Base-by-base conservation (phyloP, 2,888 invertebrate genomes). In the Octodonta nipae region DNA sequence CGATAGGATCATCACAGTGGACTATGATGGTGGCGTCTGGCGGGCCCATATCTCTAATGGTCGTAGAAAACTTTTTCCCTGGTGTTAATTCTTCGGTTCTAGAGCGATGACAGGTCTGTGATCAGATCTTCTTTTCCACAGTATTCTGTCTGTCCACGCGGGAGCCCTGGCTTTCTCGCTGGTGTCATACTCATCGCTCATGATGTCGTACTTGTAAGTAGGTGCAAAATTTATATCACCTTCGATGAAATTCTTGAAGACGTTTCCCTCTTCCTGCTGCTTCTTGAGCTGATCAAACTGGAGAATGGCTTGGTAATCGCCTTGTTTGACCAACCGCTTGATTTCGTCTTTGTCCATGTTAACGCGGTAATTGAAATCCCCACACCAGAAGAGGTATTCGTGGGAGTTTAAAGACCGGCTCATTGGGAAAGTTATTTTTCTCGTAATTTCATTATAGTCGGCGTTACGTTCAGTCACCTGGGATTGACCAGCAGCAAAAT, bases 381-480 rank as follows among this genome's bases (percentile, higher is more conserved):
- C 98, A 60, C 95, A 91, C 96, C 96, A 99, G 63, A 98, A 95
- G 1, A 98, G 80, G 59, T 92, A 95, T 64, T 99, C 98, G 56
- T 98, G 96, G 2, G 91, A 86, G 58, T 87, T 85, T 4, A 96
- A 65, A 0, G 85, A 83, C 37, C 91, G 71, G 6, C 89, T 91
- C 85, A 89, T 86, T 1, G 89, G 88, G 56, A 89, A 89, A 5
- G 78, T 74, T 34, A 88, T 70, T 67, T 91, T 93, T 47, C 86
- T 72, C 1, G 86, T 85, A 36, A 98, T 95, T 66, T 96, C 95
- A 13, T 84, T 78, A 58, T 88, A 99, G 64, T 98, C 96, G 5
- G 87, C 88, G 64, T 98, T 98, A 35, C 98, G 71, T 56, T 98
- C 96, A 37, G 71, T 71, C 8, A 91, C 82, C 66, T 98, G 93